Evolutionary conservation across 2,888 invertebrate genomes (phyloP), one percentile per base, ranked within the genome.

Genomic region (Polymixis lichenea): DNA sequence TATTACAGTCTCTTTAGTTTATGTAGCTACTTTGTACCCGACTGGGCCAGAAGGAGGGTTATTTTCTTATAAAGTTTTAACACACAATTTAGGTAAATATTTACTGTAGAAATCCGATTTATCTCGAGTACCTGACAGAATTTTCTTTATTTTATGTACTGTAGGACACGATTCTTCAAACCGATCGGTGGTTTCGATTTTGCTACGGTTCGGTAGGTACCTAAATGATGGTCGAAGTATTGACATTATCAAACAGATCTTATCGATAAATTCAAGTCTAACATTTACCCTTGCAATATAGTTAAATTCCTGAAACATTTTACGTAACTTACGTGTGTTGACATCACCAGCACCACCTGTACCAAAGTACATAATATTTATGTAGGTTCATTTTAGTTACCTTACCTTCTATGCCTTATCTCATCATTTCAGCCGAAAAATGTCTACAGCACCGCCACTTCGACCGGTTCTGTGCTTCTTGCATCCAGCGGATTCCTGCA

Each of bases 71-170:
- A n/a, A 15, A 51, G 19, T 51, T n/a, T 53, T 61, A 19, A 53
- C 51, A 43, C 6, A 28, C 0, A n/a, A 28, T 51, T n/a, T 22
- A 28, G 7, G 11, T 28, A n/a, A 25, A 53, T n/a, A 43, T 5
- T 19, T 11, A 43, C 17, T 43, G 64, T 49, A 32, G 2, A n/a
- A 38, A 32, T 8, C 17, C 69, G 46, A 25, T 46, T 3, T 38
- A n/a, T n/a, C n/a, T 32, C 13, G 17, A 22, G 1, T 46, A 32
- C 0, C 9, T 15, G 38, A 62, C n/a, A 38, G n/a, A 17, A 22
- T 22, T 56, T 46, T 74, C 13, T 38, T 72, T 9, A 58, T 25
- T 55, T 55, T 22, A 62, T 53, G 28, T 43, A 5, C 46, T 74
- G 25, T 53, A 25, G 32, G 5, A 32, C 38, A 51, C 17, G 5